phyloP scores from a whole-genome alignment of 2,113 vertebrate genomes.

The Cisticola juncidis region DNA sequence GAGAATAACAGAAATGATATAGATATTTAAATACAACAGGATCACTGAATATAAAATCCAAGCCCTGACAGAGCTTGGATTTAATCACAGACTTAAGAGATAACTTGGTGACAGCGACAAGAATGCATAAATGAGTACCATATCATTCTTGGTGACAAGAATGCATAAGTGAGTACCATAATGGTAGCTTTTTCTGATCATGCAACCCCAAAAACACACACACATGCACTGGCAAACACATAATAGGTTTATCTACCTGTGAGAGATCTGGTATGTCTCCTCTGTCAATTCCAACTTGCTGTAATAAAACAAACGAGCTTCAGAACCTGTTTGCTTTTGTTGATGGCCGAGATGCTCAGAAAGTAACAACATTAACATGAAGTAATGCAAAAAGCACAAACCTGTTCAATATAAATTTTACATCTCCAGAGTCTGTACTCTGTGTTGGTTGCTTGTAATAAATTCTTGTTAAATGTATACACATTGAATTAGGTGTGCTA shows the following conservation, averaged over 20 bases:
- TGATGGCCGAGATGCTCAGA: not conserved
- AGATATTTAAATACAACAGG: not conserved
- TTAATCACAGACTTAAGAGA: not conserved
- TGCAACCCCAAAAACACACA: not conserved
- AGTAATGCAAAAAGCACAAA: not conserved
- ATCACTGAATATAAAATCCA: not conserved
- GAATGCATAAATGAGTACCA: not conserved
- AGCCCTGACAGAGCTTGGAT: not conserved
- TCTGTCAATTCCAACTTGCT: constrained; percentile 99
- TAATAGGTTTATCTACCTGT: constrained; percentile 79
- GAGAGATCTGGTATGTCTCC: constrained; percentile 96
- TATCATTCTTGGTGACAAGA: not conserved
- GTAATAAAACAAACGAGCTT: constrained; percentile 61
- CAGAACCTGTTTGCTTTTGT: not conserved
- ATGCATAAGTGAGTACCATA: not conserved
- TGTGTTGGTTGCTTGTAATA: not conserved
- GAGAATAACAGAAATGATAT: not conserved
- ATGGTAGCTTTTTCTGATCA: not conserved
- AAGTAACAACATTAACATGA: not conserved
- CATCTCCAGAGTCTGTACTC: not conserved
- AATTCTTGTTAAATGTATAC: not conserved
- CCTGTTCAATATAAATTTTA: not conserved
- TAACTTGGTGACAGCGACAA: not conserved
- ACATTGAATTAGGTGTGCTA: not conserved
- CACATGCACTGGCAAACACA: not conserved